phyloP scores from a whole-genome alignment of 2,888 invertebrate species.

The Leucophenga montana region DNA sequence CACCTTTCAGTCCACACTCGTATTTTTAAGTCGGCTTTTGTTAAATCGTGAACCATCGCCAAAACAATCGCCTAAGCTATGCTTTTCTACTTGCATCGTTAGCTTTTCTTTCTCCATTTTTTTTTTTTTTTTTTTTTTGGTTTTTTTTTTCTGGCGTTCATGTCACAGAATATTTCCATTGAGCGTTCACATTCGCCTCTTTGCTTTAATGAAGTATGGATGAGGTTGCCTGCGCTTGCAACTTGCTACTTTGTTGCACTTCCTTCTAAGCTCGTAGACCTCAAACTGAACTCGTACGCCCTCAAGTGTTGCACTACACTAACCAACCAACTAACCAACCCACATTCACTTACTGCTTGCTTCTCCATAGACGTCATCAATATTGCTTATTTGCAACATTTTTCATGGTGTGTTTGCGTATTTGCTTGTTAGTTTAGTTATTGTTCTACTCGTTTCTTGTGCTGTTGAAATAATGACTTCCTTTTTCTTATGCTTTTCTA shows the following conservation, averaged over 20 bases:
- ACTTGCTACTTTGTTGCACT: too few relatives aligned
- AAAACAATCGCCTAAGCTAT: too few relatives aligned
- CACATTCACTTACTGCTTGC: not conserved
- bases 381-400: conserved; percentile 62
- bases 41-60: too few relatives aligned
- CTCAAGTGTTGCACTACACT: not conserved
- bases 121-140: too few relatives aligned
- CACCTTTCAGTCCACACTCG: too few relatives aligned
- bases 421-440: conserved; percentile 24
- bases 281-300: not conserved
- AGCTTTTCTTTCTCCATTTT: too few relatives aligned
- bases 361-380: conserved; percentile 54
- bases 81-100: too few relatives aligned
- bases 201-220: not conserved
- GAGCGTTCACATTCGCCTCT: not conserved
- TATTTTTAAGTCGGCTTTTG: too few relatives aligned
- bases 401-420: conserved; percentile 25
- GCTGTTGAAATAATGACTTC: conserved; percentile 32
- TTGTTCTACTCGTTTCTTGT: conserved; percentile 17
- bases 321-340: too few relatives aligned
- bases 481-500: not conserved
- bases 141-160: too few relatives aligned
- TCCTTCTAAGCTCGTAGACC: too few relatives aligned
- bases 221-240: too few relatives aligned
- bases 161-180: not conserved